Conservation (phyloP, 2,113 vertebrate genomes). For the Neofelis nebulosa region DNA sequence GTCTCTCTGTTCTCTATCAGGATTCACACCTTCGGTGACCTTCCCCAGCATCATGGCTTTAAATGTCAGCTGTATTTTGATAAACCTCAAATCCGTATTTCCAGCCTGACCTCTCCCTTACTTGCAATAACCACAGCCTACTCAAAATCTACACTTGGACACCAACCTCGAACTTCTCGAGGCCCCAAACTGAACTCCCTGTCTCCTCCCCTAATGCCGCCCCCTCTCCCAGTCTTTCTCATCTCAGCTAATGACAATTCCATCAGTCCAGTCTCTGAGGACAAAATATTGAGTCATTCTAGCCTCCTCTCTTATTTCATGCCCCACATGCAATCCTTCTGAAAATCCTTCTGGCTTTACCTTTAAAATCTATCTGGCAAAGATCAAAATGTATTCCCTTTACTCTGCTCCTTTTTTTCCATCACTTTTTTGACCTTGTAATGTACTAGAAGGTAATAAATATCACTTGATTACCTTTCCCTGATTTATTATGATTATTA, state of each 20-base stretch:
- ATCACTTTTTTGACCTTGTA: not conserved
- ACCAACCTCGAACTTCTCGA: not conserved
- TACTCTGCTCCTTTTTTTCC: not conserved
- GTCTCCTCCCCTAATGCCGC: not conserved
- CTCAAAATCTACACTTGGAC: not conserved
- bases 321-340: not conserved
- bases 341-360: not conserved
- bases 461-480: not conserved
- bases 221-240: not conserved
- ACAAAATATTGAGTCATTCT: constrained; percentile 1
- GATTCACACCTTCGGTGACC: not conserved
- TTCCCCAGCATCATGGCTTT: not conserved
- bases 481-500: not conserved
- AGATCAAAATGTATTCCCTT: not conserved
- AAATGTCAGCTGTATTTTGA: not conserved
- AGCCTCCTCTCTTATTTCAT: not conserved
- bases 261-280: not conserved
- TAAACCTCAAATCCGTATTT: not conserved
- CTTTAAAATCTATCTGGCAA: not conserved
- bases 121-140: not conserved
- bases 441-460: not conserved
- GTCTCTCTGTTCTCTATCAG: not conserved
- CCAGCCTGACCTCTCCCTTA: not conserved
- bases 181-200: not conserved
- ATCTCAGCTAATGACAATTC: constrained; percentile 40